phyloP scores from a whole-genome alignment of 2,797 vertebrate genomes.

The Ambastaia sidthimunki region DNA sequence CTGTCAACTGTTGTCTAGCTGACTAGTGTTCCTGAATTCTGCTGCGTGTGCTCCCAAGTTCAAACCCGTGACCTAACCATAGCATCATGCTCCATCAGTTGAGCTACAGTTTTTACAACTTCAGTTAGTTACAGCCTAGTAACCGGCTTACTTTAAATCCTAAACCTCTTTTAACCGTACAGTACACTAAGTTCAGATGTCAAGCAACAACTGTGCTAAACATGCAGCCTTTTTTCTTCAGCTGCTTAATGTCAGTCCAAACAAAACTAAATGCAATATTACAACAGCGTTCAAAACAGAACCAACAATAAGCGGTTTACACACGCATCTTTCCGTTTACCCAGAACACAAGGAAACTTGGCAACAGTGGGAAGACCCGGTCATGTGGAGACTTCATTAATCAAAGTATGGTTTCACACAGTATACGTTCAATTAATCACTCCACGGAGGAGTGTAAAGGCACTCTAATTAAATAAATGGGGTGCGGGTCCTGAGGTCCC shows the following conservation, averaged over 20 bases:
- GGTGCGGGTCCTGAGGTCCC: slow-evolving; percentile 67
- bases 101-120: too few relatives aligned
- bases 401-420: slow-evolving; percentile 48
- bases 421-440: slow-evolving; percentile 66
- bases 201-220: too few relatives aligned
- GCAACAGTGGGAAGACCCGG: slow-evolving; percentile 31
- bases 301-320: not conserved
- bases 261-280: not conserved
- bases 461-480: slow-evolving; percentile 70
- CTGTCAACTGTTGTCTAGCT: too few relatives aligned
- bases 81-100: too few relatives aligned
- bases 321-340: not conserved
- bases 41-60: too few relatives aligned
- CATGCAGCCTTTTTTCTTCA: not conserved
- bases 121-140: too few relatives aligned
- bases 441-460: slow-evolving; percentile 61
- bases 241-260: not conserved
- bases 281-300: not conserved
- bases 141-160: too few relatives aligned
- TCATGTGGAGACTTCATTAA: slow-evolving; percentile 55
- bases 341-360: slow-evolving; percentile 30
- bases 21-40: too few relatives aligned
- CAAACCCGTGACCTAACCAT: too few relatives aligned
- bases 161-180: too few relatives aligned
- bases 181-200: too few relatives aligned